Conservation (phyloP, 2,797 vertebrate species). For the Carcharodon carcharias region DNA sequence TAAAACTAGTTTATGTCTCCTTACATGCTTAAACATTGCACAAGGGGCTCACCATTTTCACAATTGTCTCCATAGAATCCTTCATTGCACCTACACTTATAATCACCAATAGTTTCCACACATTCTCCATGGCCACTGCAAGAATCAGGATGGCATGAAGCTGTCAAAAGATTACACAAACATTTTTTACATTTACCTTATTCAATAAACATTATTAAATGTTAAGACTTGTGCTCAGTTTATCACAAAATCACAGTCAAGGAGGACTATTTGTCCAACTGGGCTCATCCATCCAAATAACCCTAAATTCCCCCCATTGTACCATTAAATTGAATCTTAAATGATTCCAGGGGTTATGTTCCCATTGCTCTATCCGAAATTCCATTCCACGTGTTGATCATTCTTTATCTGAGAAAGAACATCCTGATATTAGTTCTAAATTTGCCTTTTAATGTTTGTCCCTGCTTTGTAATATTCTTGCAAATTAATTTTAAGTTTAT, state of each 20-base stretch:
- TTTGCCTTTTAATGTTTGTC: not conserved
- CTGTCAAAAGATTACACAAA: constrained; percentile 47
- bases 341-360: not conserved
- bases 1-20: not conserved
- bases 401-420: not conserved
- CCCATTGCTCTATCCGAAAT: not conserved
- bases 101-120: constrained; percentile 66
- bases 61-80: constrained; percentile 68
- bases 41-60: constrained; percentile 57
- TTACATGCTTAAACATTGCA: not conserved
- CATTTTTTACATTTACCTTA: not conserved
- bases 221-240: not conserved
- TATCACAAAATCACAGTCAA: not conserved
- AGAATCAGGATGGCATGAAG: constrained; percentile 58
- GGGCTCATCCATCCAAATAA: not conserved
- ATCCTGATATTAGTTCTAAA: not conserved
- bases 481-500: not conserved
- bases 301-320: not conserved
- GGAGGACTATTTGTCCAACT: not conserved
- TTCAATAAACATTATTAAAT: not conserved
- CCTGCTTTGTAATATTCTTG: not conserved
- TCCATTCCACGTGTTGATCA: not conserved
- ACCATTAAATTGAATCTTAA: not conserved
- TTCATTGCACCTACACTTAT: constrained; percentile 62
- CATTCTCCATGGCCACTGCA: constrained; percentile 66